These are phyloP conservation scores for Gadus macrocephalus DNA, from an alignment of 2,113 vertebrate species.

Conservation along the genomic window DNA sequence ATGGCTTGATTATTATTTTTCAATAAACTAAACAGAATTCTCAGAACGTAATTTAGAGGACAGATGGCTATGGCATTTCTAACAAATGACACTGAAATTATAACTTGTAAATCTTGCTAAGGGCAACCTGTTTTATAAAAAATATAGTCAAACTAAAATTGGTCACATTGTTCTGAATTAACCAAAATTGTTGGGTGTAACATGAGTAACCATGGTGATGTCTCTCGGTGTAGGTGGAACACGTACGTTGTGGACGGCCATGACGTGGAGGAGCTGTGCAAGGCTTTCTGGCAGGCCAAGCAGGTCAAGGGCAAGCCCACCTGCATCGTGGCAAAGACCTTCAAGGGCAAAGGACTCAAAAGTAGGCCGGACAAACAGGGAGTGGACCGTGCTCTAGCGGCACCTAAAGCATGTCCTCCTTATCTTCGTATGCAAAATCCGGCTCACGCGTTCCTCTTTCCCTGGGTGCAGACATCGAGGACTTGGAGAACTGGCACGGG, in stretches of 20 bases:
- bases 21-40: too few species aligned
- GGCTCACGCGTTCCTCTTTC: background rate
- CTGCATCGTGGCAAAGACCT: constrained; percentile 83
- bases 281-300: constrained; percentile 77
- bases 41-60: too few species aligned
- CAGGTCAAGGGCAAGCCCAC: constrained; percentile 79
- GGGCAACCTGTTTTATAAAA: too few species aligned
- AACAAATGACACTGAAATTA: too few species aligned
- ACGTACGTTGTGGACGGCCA: constrained; percentile 83
- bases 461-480: constrained; percentile 72
- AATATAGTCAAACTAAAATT: background rate
- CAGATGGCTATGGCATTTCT: too few species aligned
- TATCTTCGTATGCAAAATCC: too few species aligned
- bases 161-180: constrained; percentile 6
- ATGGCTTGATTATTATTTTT: too few species aligned
- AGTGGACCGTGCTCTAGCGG: background rate
- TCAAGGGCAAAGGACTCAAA: constrained; percentile 81
- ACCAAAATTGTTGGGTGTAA: background rate
- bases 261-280: constrained; percentile 79
- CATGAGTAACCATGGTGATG: background rate
- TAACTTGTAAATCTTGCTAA: too few species aligned
- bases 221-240: constrained; percentile 75
- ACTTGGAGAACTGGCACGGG: constrained; percentile 82
- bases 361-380: constrained; percentile 55
- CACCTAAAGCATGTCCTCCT: background rate